Evolutionary conservation across 2,888 invertebrate genomes (phyloP).

Genomic region (Polyploca ridens): DNA sequence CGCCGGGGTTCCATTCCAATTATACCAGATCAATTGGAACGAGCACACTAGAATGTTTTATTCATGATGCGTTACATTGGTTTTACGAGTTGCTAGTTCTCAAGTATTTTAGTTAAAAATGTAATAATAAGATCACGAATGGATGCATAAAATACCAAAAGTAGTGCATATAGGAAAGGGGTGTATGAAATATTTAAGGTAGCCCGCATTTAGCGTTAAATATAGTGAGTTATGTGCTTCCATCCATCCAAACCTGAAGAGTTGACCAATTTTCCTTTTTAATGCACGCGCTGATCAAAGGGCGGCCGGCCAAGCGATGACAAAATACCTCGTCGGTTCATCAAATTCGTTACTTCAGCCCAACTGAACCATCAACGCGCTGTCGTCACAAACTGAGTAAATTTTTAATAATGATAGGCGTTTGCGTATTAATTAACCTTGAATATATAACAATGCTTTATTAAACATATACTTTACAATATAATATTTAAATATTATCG

Average conservation of each 20-base stretch:
- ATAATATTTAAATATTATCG: background rate
- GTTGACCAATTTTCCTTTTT: constrained; percentile 75
- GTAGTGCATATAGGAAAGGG: too few species aligned
- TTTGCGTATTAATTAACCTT: constrained; percentile 1
- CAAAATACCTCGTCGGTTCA: constrained; percentile 61
- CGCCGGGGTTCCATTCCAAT: constrained; percentile 39
- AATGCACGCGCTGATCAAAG: constrained; percentile 75
- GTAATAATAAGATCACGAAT: too few species aligned
- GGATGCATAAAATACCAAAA: too few species aligned
- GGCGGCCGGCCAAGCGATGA: constrained; percentile 56
- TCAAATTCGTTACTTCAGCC: constrained; percentile 61
- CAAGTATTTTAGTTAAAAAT: background rate
- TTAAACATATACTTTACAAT: background rate
- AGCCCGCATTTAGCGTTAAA: background rate
- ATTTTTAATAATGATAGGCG: background rate
- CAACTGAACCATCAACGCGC: constrained; percentile 37
- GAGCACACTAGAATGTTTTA: constrained; percentile 39
- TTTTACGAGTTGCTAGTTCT: constrained; percentile 18
- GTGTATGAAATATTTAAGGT: background rate
- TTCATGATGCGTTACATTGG: constrained; percentile 38
- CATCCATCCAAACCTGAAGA: constrained; percentile 58
- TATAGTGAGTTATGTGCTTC: constrained; percentile 38
- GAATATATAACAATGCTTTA: constrained; percentile 11
- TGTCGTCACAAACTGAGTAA: constrained; percentile 17
- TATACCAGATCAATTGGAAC: constrained; percentile 42